Conservation (phyloP, 2,113 vertebrate genomes). For the Verasper variegatus region DNA sequence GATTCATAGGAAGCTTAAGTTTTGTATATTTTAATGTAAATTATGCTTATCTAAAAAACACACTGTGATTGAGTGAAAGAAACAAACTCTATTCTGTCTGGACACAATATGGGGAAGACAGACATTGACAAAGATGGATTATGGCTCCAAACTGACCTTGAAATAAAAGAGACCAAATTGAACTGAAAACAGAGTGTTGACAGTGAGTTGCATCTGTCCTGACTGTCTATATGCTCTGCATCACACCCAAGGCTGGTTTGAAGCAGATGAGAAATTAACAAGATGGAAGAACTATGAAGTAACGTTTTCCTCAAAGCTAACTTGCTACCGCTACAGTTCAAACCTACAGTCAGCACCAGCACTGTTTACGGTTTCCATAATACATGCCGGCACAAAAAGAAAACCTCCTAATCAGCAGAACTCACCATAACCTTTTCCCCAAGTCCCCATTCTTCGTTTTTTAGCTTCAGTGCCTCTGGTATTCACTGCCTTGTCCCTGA, state of each 20-base stretch:
- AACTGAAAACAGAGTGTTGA: not conserved
- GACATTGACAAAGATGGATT: constrained; percentile 13
- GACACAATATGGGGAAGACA: not conserved
- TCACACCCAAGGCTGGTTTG: constrained; percentile 1
- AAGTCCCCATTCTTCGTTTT: not conserved
- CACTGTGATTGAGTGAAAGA: not conserved
- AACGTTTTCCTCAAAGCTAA: not conserved
- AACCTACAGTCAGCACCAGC: constrained; percentile 9
- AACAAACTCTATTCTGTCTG: not conserved
- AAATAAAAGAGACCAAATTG: not conserved
- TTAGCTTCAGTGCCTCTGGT: constrained; percentile 1
- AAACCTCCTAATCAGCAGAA: constrained; percentile 28
- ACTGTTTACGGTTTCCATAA: constrained; percentile 6
- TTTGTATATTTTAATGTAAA: not conserved
- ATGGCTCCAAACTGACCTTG: constrained; percentile 3
- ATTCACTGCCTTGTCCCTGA: constrained; percentile 21
- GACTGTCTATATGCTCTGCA: constrained; percentile 2
- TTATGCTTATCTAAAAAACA: not conserved
- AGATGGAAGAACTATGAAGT: constrained; percentile 2
- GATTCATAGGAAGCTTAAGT: not conserved
- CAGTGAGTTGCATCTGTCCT: too few species aligned
- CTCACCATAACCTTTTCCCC: not conserved
- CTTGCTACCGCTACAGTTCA: not conserved
- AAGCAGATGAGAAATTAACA: constrained; percentile 21
- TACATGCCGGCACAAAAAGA: not conserved